Base-by-base conservation (phyloP, 2,888 invertebrate genomes). In the Clunio marinus region DNA sequence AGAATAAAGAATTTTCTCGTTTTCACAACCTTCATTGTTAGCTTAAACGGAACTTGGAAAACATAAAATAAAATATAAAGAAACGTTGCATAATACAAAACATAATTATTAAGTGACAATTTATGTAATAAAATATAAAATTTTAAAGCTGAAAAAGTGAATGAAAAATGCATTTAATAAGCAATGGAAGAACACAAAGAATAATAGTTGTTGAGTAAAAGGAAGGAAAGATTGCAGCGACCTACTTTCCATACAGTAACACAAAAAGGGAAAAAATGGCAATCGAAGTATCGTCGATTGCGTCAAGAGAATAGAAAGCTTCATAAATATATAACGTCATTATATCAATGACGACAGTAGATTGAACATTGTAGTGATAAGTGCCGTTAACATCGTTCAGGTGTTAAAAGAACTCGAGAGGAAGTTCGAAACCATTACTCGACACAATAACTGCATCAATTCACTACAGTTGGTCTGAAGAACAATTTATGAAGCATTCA, bases 371-470 rank as follows among this genome's bases (percentile, higher is more conserved):
- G n/a, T n/a, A n/a, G n/a, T n/a, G n/a, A n/a, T n/a, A n/a, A n/a
- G n/a, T n/a, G n/a, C n/a, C n/a, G n/a, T n/a, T n/a, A n/a, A n/a
- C n/a, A 22, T 17, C 51, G 22, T 32, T 32, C 8, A 32, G 8
- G 32, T 7, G 8, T 32, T 32, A 32, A 4, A 32, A 32, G 8
- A 32, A 5, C 10, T 41, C 41, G 41, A 41, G 41, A 15, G n/a
- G n/a, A 41, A 32, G 51, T 22, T 20, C 51, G n/a, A n/a, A n/a
- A 51, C 8, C 41, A 41, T 7, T 41, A 7, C 15, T 7, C 10
- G 22, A 51, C 10, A 51, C 22, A 51, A 17, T 51, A 51, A 4
- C 17, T 51, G 51, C 51, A 51, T 51, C 51, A 51, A 51, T 51
- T 32, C 35, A 32, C 35, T 8, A 32, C 35, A 32, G 35, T 32